Evolutionary conservation across 1,140 invertebrate genomes (phyloP).

Genomic region (Cardiocondyla obscurior): DNA sequence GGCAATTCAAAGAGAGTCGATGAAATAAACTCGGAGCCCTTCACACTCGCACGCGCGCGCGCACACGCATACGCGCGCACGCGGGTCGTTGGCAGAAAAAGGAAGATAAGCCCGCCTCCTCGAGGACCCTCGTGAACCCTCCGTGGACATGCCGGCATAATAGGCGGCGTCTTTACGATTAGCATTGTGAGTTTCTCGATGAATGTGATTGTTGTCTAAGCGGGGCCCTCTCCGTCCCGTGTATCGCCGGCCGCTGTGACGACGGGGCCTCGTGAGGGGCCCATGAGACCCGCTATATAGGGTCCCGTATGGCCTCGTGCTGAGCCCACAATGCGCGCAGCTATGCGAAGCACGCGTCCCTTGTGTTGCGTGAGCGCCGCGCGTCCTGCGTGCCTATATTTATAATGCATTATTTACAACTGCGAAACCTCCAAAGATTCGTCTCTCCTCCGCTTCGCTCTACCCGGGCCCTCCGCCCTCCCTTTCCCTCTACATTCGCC

Average conservation of each 20-base stretch:
- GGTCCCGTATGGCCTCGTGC: constrained; percentile 76
- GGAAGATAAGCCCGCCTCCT: constrained; percentile 68
- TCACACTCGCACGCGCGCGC: not conserved
- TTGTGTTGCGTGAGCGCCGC: constrained; percentile 76
- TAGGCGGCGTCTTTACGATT: constrained; percentile 84
- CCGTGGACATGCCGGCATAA: constrained; percentile 77
- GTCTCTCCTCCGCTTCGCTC: constrained; percentile 20
- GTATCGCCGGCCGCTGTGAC: constrained; percentile 67
- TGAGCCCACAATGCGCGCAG: constrained; percentile 79
- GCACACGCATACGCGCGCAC: not conserved
- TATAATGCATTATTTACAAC: constrained; percentile 84
- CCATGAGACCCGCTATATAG: constrained; percentile 49
- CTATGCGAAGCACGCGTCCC: constrained; percentile 83
- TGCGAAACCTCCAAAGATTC: constrained; percentile 72
- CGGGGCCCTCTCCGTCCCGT: constrained; percentile 73
- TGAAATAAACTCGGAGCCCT: constrained; percentile 66
- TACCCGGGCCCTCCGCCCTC: constrained; percentile 5
- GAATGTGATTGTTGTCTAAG: constrained; percentile 84
- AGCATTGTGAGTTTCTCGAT: constrained; percentile 82
- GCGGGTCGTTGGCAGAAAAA: constrained; percentile 66
- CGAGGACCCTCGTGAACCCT: constrained; percentile 61
- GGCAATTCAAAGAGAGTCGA: constrained; percentile 71
- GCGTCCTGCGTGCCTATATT: constrained; percentile 81
- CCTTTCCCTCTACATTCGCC: constrained; percentile 8
- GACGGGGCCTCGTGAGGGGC: constrained; percentile 54